Evolutionary conservation across 2,797 vertebrate species (phyloP).

Genomic region (Rachycentron canadum): DNA sequence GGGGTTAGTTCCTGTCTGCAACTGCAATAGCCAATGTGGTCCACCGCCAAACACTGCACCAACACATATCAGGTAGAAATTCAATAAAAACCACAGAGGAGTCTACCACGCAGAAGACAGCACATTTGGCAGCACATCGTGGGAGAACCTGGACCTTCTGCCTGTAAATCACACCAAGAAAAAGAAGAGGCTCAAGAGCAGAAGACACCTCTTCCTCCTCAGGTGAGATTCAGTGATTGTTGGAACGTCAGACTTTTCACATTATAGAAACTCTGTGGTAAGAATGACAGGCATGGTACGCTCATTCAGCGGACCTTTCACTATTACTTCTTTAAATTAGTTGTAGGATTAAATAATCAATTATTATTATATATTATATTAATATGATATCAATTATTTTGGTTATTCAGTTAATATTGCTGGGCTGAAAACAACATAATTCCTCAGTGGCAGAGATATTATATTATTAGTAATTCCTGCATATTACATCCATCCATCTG

Average conservation of each 20-base stretch:
- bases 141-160: background rate
- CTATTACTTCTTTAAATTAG: too few species aligned
- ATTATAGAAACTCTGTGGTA: background rate
- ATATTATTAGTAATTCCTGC: too few species aligned
- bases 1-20: slow-evolving; percentile 2
- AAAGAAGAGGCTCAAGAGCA: background rate
- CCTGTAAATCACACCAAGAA: background rate
- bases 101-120: background rate
- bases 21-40: background rate
- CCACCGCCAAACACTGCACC: background rate
- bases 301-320: too few species aligned
- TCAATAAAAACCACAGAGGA: background rate
- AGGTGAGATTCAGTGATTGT: background rate
- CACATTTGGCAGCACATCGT: background rate
- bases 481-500: too few species aligned
- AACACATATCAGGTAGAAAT: background rate
- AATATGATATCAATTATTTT: too few species aligned
- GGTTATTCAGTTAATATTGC: too few species aligned
- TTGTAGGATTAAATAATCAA: too few species aligned
- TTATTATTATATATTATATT: too few species aligned
- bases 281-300: background rate
- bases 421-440: too few species aligned
- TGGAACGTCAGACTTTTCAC: background rate
- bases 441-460: too few species aligned
- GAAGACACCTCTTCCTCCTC: background rate